Evolutionary conservation across 2,888 invertebrate genomes (phyloP), one percentile per base, ranked within the genome.

Genomic region (Carabus problematicus): DNA sequence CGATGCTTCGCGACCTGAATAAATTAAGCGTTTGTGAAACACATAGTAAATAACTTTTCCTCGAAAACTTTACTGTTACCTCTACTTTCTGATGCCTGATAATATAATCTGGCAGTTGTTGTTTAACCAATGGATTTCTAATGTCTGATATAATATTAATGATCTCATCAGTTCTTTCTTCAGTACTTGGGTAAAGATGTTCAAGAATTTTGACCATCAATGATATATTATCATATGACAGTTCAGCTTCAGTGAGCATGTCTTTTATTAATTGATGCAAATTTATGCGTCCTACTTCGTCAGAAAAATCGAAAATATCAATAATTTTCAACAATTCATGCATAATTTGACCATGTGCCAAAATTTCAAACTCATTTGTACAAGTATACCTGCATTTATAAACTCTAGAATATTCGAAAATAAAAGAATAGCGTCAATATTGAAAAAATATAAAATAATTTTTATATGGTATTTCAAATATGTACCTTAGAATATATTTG

Each of bases 241-340:
- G 8, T 18, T 54, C 29, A 11, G 43, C 55, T 3, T 69, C 62
- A 39, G 47, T 69, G 45, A 69, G 45, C 11, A 69, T 43, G 29
- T 29, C 40, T 18, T 55, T 56, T 39, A 69, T 39, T 45, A 69
- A 39, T 43, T 55, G 39, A 16, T 29, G 16, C 11, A 69, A 39
- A n/a, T 54, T 42, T 19, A 29, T 80, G 76, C 81, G 74, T 70
- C 86, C 85, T 71, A 84, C 84, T 77, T 87, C 86, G 77, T 89
- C 89, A 8, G 85, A 81, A 3, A 87, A 77, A 75, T 88, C 88
- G 75, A 84, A 85, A 9, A 81, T 75, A 63, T 82, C 80, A 11
- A 82, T 78, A 59, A 89, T 84, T 73, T 82, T 78, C 64, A 88
- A 81, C 40, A 89, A 77, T 73, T 88, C 86, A 71, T 83, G 78